Percentiles rank a stretch among this genome's conserved stretches.
phyloP scores from a whole-genome alignment of 2,113 vertebrate genomes.

The Strix uralensis region DNA sequence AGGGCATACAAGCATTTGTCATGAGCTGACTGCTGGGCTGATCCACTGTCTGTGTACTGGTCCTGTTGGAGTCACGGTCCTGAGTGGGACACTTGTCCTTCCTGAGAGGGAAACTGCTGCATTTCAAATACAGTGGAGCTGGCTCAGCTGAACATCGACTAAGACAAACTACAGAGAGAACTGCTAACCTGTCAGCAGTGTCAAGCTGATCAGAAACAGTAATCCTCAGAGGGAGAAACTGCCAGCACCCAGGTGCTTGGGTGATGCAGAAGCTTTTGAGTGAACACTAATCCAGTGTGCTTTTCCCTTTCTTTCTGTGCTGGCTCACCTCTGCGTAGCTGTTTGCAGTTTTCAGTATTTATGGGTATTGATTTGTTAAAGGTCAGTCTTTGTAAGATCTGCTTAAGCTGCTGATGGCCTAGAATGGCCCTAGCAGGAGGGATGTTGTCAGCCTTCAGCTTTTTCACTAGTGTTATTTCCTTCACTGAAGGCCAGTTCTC shows the following conservation, averaged over 20 bases:
- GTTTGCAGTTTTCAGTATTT: not conserved
- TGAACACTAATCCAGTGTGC: conserved; percentile 7
- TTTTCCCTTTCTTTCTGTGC: not conserved
- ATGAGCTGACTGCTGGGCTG: not conserved
- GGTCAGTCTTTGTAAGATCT: conserved; percentile 11
- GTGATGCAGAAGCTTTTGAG: not conserved
- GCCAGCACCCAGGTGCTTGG: not conserved
- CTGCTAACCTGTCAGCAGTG: not conserved
- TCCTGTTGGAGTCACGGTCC: not conserved
- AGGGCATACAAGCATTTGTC: not conserved
- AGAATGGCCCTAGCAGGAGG: not conserved
- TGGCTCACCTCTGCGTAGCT: not conserved
- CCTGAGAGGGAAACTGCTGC: not conserved
- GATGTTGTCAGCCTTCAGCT: conserved; percentile 6
- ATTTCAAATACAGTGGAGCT: not conserved
- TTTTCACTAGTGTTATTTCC: not conserved
- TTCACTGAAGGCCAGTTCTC: not conserved
- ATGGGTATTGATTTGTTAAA: conserved; percentile 12
- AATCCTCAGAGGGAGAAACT: not conserved
- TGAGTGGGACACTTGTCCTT: not conserved
- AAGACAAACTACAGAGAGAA: not conserved
- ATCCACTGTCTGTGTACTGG: not conserved
- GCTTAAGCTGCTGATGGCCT: conserved; percentile 10
- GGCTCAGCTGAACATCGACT: not conserved
- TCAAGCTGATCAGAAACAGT: not conserved